Evolutionary conservation across 1,140 invertebrate genomes (phyloP).

Genomic region (Saccostrea glomerata): DNA sequence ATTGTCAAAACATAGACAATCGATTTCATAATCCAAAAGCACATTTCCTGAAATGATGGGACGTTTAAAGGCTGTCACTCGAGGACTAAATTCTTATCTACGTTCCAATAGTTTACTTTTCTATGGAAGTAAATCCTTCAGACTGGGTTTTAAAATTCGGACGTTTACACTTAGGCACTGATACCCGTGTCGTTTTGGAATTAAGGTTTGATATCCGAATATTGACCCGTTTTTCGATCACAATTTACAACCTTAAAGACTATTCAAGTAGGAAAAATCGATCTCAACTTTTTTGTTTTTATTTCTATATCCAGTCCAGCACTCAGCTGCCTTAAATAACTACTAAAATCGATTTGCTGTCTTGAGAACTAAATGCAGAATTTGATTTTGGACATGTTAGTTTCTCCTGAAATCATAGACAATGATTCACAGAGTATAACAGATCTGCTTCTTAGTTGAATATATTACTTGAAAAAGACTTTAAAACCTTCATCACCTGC

Average conservation of each 20-base stretch:
- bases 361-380: too few species aligned
- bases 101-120: not conserved
- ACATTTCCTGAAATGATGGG: too few species aligned
- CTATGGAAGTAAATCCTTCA: not conserved
- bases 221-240: not conserved
- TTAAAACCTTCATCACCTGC: too few species aligned
- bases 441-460: not conserved
- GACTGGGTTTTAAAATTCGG: not conserved
- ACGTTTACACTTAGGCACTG: not conserved
- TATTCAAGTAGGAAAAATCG: not conserved
- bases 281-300: not conserved
- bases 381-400: too few species aligned
- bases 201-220: not conserved
- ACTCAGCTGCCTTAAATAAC: not conserved
- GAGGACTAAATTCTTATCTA: not conserved
- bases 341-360: not conserved
- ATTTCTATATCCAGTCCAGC: not conserved
- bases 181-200: too few species aligned
- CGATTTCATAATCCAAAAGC: too few species aligned
- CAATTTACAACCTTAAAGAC: not conserved
- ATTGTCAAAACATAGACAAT: not conserved
- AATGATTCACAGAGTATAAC: not conserved
- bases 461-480: not conserved
- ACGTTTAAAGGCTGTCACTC: not conserved
- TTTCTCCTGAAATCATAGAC: too few species aligned